Evolutionary conservation across 2,797 vertebrate species (phyloP), one percentile per base, ranked within the genome.

Genomic region (Poecilia picta): DNA sequence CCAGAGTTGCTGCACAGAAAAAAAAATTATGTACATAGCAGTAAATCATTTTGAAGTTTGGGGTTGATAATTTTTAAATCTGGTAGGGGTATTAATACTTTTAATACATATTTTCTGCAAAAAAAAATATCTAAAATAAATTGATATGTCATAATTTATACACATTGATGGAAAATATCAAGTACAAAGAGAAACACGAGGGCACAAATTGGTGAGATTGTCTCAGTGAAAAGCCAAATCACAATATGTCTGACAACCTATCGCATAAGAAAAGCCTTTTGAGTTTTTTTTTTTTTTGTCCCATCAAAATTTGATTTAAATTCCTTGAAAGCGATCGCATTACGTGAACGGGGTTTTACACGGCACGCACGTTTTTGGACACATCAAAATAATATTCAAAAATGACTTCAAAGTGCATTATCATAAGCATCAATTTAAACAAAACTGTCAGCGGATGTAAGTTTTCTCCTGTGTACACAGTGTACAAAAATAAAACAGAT

Each of bases 401-500:
- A 78, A 45, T 83, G 15, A 82, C 53, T 83, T 31, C 23, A 31
- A 64, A 70, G 20, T 70, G 16, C 79, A 47, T 55, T 77, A n/a
- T 77, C 66, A 41, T 68, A 23, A 77, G 86, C 76, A 74, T 47
- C 31, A 73, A 20, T 55, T 43, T 75, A 36, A 76, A 78, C 53
- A 53, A 86, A 51, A 43, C 31, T 76, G 76, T 79, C 47, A 81
- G 55, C 66, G 82, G 76, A 68, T 84, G 25, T 64, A 72, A 72
- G 36, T 85, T 71, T 46, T 46, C 25, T 45, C 79, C 73, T 81
- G 82, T 86, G 76, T 79, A 86, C 47, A 76, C 82, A 59, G 62
- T 77, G 76, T 8, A 83, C 83, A 87, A 91, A 86, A 89, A 73
- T 83, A 86, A 92, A 83, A 80, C 72, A 47, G 83, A 81, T 87